A percentile compares a stretch with the other conserved stretches of the same genome.
Evolutionary conservation across 2,888 invertebrate species (phyloP).

Genomic region (Chaetoderma sp.): DNA sequence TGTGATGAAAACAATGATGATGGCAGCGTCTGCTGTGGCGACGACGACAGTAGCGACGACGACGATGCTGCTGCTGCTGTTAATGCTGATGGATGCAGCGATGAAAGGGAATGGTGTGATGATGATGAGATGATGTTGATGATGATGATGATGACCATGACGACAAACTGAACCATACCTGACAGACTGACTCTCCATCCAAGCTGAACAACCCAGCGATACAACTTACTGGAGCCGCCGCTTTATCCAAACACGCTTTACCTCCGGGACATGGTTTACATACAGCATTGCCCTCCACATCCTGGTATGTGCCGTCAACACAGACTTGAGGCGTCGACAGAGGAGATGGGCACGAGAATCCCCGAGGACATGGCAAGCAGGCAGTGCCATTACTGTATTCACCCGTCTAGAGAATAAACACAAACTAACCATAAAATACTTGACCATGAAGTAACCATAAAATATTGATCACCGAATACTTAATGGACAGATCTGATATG

Average conservation of each 20-base stretch:
- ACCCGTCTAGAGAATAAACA: conserved; percentile 48
- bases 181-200: conserved; percentile 50
- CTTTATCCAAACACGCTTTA: conserved; percentile 46
- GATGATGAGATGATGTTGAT: no score
- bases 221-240: conserved; percentile 50
- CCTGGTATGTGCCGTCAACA: conserved; percentile 59
- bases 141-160: no score
- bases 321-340: conserved; percentile 49
- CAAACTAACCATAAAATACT: no score
- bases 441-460: neutral
- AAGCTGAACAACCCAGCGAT: conserved; percentile 55
- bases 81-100: no score
- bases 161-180: no score
- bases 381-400: conserved; percentile 54
- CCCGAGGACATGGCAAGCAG: conserved; percentile 56
- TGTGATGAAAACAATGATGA: no score
- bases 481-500: no score
- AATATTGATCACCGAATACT: no score
- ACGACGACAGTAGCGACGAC: no score
- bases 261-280: conserved; percentile 61
- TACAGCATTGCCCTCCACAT: conserved; percentile 47
- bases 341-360: conserved; percentile 57
- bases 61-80: no score
- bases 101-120: no score
- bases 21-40: no score